Evolutionary conservation across 2,113 vertebrate species (phyloP).

Genomic region (Nannobrachium achirus): DNA sequence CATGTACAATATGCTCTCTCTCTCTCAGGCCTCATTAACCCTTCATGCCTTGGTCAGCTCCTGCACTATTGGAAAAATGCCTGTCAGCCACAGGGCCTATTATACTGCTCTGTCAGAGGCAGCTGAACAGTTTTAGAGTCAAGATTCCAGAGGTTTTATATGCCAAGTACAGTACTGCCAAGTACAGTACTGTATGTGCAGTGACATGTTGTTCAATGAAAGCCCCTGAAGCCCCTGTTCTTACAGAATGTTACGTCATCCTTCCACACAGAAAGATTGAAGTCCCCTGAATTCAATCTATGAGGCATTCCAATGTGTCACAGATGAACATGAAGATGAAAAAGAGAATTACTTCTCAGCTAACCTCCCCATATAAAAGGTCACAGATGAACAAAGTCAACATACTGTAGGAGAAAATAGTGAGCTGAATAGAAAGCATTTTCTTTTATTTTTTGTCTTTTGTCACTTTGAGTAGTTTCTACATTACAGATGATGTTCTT

Average conservation of each 20-base stretch:
- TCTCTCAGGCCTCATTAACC: slow-evolving; percentile 17
- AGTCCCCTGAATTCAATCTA: slow-evolving; percentile 11
- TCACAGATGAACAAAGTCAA: too few relatives aligned
- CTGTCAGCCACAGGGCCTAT: slow-evolving; percentile 38
- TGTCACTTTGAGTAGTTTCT: slow-evolving; percentile 22
- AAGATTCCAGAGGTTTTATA: too few relatives aligned
- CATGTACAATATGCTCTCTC: not conserved
- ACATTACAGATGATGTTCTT: slow-evolving; percentile 35
- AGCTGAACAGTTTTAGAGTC: slow-evolving; percentile 29
- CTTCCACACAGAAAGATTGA: slow-evolving; percentile 6
- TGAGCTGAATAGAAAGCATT: not conserved
- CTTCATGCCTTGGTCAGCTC: slow-evolving; percentile 1
- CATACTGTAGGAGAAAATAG: too few relatives aligned
- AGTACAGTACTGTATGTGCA: too few relatives aligned
- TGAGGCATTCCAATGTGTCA: slow-evolving; percentile 19
- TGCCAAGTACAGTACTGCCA: too few relatives aligned
- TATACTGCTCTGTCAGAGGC: slow-evolving; percentile 39
- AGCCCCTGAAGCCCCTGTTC: too few relatives aligned
- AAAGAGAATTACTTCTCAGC: too few relatives aligned
- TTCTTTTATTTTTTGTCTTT: slow-evolving; percentile 11
- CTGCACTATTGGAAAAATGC: slow-evolving; percentile 39
- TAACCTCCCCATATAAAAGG: too few relatives aligned
- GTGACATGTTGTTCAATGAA: too few relatives aligned
- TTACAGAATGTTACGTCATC: not conserved
- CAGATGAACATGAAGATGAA: too few relatives aligned